phyloP scores from a whole-genome alignment of 2,797 vertebrate genomes.

The Simalia tracyae region DNA sequence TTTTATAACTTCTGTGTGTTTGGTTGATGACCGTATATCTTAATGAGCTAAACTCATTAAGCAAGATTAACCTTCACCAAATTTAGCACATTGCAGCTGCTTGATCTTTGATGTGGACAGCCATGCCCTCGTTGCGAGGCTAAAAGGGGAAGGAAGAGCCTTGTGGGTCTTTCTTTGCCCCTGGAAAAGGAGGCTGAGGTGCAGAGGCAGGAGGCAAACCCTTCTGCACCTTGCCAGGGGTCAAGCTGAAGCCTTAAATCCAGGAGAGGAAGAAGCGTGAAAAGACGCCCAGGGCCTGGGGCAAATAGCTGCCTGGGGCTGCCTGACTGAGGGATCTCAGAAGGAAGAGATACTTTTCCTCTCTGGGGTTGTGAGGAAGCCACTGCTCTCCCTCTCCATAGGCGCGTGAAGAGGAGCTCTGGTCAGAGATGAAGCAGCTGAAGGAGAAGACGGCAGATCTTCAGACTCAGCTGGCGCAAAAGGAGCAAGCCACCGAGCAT shows the following conservation, averaged over 20 bases:
- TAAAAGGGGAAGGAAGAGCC: too few relatives aligned
- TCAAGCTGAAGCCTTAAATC: neutral
- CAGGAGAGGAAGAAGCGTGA: neutral
- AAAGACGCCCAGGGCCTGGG: neutral
- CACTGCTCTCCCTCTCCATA: neutral
- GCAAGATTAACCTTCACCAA: too few relatives aligned
- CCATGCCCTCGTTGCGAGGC: too few relatives aligned
- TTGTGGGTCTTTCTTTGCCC: too few relatives aligned
- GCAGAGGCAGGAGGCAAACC: neutral
- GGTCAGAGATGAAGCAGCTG: constrained; percentile 59
- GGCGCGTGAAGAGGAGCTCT: constrained; percentile 54
- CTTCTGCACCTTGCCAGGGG: too few relatives aligned
- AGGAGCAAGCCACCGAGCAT: constrained; percentile 82
- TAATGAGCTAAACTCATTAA: too few relatives aligned
- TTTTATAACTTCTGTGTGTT: too few relatives aligned
- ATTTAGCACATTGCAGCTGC: too few relatives aligned
- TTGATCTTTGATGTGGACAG: too few relatives aligned
- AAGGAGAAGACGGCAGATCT: constrained; percentile 72
- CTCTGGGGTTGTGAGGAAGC: neutral
- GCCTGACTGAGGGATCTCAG: neutral
- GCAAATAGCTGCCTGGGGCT: too few relatives aligned
- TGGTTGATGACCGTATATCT: too few relatives aligned
- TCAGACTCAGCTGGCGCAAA: constrained; percentile 77
- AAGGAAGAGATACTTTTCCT: rapidly evolving
- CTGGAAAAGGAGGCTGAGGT: too few relatives aligned